Base-by-base conservation (phyloP, 1,140 invertebrate genomes). In the Drosophila varians region DNA sequence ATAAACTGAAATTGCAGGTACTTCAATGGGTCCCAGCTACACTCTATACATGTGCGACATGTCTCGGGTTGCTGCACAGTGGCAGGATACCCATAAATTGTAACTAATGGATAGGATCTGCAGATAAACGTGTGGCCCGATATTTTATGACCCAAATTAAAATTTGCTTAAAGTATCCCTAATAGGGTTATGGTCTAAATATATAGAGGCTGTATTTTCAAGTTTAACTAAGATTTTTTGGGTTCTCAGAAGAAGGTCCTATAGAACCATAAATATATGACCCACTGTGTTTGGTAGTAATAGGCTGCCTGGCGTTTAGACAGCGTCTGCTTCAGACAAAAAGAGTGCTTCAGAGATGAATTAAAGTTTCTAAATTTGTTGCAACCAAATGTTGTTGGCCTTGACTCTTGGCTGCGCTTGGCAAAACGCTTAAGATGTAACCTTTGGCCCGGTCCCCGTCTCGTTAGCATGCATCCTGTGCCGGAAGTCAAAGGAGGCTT, bases 1-100 rank as follows among this genome's bases (percentile, higher is more conserved):
- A 61, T 78, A 61, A 77, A 73, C 75, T 66, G 58, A 77, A 77
- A 78, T 77, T 78, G 69, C 61, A 68, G 53, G 46, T 43, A 77
- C 75, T 77, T 77, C 34, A 47, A 18, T 12, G 36, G 11, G 36
- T 18, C 48, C 19, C 25, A 31, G 11, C 31, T 23, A 31, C 28
- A 68, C 18, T n/a, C n/a, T 5, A 14, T 28, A 18, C 9, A 48
- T 31, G 7, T 48, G 26, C 23, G 14, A 28, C 46, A 31, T 26
- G 46, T 48, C 23, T 18, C 46, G 11, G 46, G 23, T 4, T 11
- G 25, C 25, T 12, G 25, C 46, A 48, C 46, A 48, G 46, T 38
- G 36, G 36, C 36, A 38, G 36, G 36, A 16, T 16, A 38, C 12
- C 36, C 14, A 38, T 38, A 38, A 38, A 38, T 38, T 38, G 36